Percentiles rank a stretch among this genome's conserved stretches.
These are phyloP conservation scores for Caenorhabditis remanei DNA, from an alignment of 1,140 invertebrate species.

Conservation along the genomic window DNA sequence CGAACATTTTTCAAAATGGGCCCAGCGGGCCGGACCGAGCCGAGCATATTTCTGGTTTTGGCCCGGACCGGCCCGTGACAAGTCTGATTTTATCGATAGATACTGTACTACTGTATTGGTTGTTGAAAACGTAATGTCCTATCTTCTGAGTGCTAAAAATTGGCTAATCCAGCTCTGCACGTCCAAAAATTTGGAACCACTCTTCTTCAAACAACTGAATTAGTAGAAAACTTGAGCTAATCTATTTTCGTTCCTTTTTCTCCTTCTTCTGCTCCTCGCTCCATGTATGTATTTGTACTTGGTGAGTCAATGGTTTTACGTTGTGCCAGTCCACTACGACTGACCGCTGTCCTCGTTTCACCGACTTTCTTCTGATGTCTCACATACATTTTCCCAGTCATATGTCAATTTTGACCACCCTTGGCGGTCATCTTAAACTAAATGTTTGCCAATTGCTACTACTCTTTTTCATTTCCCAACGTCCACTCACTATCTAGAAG, in stretches of 20 bases:
- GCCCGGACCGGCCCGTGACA: no score
- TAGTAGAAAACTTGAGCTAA: constrained; percentile 31
- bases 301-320: constrained; percentile 35
- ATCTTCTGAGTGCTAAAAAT: no score
- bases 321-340: background rate
- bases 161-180: no score
- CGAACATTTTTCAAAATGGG: no score
- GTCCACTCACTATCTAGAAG: background rate
- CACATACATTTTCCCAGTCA: constrained; percentile 48
- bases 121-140: no score
- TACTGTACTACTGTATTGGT: no score
- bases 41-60: no score
- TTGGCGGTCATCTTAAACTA: background rate
- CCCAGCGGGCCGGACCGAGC: no score
- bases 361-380: background rate
- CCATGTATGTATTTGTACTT: constrained; percentile 28
- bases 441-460: constrained; percentile 15
- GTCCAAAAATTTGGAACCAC: no score
- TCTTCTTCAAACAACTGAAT: background rate
- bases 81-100: no score
- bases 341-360: constrained; percentile 10
- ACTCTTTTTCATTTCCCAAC: background rate
- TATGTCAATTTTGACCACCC: constrained; percentile 20
- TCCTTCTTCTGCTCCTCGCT: background rate
- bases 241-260: constrained; percentile 1